Conservation (phyloP, 2,113 vertebrate species). For the Barbus barbus region DNA sequence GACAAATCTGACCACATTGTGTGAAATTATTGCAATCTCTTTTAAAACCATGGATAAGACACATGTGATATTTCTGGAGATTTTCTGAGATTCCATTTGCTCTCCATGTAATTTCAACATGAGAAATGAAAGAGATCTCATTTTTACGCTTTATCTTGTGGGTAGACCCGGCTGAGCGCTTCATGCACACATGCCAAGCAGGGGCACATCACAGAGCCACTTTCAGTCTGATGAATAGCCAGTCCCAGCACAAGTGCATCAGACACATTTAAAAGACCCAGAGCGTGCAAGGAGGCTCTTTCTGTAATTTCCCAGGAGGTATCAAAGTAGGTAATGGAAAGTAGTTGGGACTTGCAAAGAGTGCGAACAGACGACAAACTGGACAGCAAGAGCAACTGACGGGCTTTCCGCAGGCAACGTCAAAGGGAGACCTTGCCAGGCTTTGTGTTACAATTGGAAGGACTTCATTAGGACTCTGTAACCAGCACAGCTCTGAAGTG, state of each 20-base stretch:
- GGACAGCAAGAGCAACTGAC: not conserved
- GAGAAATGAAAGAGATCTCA: not conserved
- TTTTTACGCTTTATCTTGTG: not conserved
- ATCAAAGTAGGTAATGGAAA: constrained; percentile 16
- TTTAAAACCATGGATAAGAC: not conserved
- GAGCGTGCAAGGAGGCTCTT: not conserved
- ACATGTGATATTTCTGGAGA: not conserved
- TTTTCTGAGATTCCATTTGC: not conserved
- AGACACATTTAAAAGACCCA: constrained; percentile 8
- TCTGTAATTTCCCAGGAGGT: constrained; percentile 34
- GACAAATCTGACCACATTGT: not conserved
- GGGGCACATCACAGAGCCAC: constrained; percentile 6
- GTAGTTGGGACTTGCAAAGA: not conserved
- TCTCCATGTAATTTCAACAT: not conserved
- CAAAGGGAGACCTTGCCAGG: constrained; percentile 20
- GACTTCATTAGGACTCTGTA: constrained; percentile 8
- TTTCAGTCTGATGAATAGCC: constrained; percentile 9
- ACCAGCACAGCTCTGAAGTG: not conserved
- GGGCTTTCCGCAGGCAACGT: not conserved
- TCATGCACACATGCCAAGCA: constrained; percentile 17
- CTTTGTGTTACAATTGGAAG: constrained; percentile 11
- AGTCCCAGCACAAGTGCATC: not conserved
- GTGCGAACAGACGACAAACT: not conserved
- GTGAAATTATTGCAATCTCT: not conserved
- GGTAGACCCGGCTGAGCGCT: not conserved